phyloP scores from a whole-genome alignment of 2,113 vertebrate species.

The Protobothrops flavoviridis region DNA sequence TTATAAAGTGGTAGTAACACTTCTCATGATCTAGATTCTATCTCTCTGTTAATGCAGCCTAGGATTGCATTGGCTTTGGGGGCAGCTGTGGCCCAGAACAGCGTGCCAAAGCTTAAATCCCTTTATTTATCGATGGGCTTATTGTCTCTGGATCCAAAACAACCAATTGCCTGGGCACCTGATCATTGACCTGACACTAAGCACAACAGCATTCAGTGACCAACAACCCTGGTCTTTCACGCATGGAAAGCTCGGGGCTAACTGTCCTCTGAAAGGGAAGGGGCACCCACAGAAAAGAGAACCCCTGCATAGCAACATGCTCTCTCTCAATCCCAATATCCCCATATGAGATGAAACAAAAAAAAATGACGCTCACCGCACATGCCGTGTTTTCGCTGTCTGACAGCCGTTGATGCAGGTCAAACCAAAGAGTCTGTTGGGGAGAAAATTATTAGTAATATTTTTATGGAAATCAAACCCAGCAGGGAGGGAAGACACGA shows the following conservation, averaged over 20 bases:
- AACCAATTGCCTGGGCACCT: neutral
- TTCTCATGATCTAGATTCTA: neutral
- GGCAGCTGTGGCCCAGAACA: neutral
- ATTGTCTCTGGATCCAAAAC: neutral
- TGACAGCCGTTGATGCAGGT: conserved; percentile 93
- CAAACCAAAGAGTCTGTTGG: conserved; percentile 91
- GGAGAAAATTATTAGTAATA: conserved; percentile 53
- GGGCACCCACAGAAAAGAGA: neutral
- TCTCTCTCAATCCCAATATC: neutral
- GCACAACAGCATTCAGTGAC: neutral
- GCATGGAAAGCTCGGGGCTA: neutral
- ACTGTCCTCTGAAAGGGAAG: neutral
- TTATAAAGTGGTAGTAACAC: neutral
- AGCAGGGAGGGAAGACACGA: neutral
- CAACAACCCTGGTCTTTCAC: neutral
- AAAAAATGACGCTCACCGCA: conserved; percentile 77
- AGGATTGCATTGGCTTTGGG: neutral
- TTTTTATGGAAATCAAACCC: neutral
- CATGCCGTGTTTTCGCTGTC: conserved; percentile 84
- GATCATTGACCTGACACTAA: neutral
- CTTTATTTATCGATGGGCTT: neutral
- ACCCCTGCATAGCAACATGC: neutral
- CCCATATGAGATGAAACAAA: neutral
- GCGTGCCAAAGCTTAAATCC: neutral
- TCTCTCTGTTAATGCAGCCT: neutral